phyloP scores from a whole-genome alignment of 2,113 vertebrate species.

The Sturnus vulgaris region DNA sequence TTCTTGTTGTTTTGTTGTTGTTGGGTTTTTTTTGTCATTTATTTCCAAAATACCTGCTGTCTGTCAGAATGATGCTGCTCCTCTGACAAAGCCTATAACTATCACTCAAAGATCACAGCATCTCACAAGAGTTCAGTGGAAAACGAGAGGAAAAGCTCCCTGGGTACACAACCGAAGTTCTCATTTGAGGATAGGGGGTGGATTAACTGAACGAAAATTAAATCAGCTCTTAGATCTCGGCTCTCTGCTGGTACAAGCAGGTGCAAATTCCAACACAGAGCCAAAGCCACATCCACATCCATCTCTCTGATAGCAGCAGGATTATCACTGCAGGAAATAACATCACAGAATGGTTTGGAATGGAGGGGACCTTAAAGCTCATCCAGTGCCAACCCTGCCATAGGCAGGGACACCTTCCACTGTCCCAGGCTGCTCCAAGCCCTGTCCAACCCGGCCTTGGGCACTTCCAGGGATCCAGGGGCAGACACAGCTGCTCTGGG shows the following conservation, averaged over 20 bases:
- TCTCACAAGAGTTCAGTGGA: not conserved
- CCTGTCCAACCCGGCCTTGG: fast-evolving
- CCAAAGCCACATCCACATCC: not conserved
- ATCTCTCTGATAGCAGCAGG: not conserved
- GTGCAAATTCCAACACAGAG: not conserved
- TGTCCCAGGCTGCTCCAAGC: fast-evolving
- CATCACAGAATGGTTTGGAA: not conserved
- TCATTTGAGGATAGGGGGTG: not conserved
- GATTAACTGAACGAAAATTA: not conserved
- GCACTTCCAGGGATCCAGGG: not conserved
- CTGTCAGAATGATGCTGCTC: not conserved
- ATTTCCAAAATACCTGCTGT: not conserved
- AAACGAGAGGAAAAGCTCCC: not conserved
- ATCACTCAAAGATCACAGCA: not conserved
- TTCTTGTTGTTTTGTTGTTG: too few relatives aligned
- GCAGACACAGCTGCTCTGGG: not conserved
- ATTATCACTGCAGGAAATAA: not conserved
- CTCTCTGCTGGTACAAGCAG: not conserved
- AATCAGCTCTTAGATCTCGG: not conserved
- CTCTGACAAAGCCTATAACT: not conserved
- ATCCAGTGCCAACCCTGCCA: fast-evolving
- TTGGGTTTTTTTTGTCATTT: not conserved
- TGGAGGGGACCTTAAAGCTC: not conserved
- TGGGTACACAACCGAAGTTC: not conserved
- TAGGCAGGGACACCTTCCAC: not conserved